Percentiles rank a stretch among this genome's conserved stretches.
phyloP scores from a whole-genome alignment of 2,888 invertebrate species.

The Aleiodes alternator region DNA sequence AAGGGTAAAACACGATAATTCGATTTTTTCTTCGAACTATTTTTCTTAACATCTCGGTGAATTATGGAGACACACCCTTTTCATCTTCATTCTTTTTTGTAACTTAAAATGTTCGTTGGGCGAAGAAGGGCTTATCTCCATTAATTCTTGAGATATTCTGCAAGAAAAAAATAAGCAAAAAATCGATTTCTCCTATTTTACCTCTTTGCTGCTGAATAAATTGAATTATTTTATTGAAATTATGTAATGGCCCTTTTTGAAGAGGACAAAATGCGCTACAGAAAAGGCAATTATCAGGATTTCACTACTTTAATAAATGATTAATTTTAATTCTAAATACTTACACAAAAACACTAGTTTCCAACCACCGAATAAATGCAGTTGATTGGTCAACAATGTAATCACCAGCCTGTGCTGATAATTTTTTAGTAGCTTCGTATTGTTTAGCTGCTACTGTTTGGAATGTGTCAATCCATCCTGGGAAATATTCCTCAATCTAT shows the following conservation, averaged over 20 bases:
- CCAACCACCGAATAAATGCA: constrained; percentile 78
- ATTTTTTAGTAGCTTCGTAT: constrained; percentile 63
- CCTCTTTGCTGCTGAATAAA: too few species aligned
- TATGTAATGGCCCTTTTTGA: too few species aligned
- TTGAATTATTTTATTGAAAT: constrained; percentile 1
- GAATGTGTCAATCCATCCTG: constrained; percentile 82
- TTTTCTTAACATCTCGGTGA: too few species aligned
- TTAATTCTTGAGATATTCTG: too few species aligned
- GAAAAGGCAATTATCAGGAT: constrained; percentile 29
- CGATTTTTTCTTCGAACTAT: too few species aligned
- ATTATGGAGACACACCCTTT: too few species aligned
- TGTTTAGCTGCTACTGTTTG: constrained; percentile 75
- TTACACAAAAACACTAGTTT: constrained; percentile 88
- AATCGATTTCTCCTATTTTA: too few species aligned
- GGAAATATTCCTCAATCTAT: constrained; percentile 84
- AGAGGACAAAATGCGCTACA: too few species aligned
- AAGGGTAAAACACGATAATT: too few species aligned
- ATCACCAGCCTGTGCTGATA: constrained; percentile 63
- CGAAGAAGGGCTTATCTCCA: too few species aligned
- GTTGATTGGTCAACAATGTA: constrained; percentile 64
- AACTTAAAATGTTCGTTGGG: too few species aligned
- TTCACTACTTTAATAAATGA: neutral
- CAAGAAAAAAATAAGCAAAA: neutral
- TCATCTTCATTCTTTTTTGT: too few species aligned
- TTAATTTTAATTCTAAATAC: constrained; percentile 71